These are phyloP conservation scores for Tringa solitaria DNA, from an alignment of 2,113 vertebrate species.

Conservation along the genomic window DNA sequence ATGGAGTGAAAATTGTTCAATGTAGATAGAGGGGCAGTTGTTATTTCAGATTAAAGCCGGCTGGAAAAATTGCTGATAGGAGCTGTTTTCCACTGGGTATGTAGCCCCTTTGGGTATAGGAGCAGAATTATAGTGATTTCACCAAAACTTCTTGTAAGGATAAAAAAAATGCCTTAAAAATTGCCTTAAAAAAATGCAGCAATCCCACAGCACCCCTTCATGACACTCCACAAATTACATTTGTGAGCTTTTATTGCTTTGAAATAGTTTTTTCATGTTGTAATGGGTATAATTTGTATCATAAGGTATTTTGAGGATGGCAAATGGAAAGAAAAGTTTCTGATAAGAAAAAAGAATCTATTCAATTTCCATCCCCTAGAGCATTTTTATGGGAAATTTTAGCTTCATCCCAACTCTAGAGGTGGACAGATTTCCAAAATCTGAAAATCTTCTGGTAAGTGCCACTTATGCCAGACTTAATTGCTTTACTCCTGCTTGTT, in stretches of 20 bases:
- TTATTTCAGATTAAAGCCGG: background rate
- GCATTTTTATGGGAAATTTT: background rate
- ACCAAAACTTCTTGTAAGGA: background rate
- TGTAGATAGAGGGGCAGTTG: background rate
- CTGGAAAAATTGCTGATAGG: background rate
- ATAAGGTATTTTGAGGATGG: background rate
- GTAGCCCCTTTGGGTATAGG: background rate
- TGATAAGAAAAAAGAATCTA: fast-evolving
- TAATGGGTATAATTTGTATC: background rate
- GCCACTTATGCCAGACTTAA: background rate
- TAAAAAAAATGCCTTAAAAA: background rate
- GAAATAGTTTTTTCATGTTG: background rate
- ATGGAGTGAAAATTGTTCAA: background rate
- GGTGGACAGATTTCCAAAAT: background rate
- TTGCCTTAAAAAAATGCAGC: background rate
- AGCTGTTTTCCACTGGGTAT: background rate
- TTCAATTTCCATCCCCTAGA: background rate
- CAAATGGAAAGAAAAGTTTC: background rate
- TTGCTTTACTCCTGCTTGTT: background rate
- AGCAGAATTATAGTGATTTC: background rate
- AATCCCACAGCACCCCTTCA: background rate
- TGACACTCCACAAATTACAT: background rate
- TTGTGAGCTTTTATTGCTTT: background rate
- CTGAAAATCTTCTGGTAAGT: background rate
- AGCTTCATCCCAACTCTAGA: background rate